phyloP scores from a whole-genome alignment of 1,140 invertebrate genomes.

The Nasonia vitripennis region DNA sequence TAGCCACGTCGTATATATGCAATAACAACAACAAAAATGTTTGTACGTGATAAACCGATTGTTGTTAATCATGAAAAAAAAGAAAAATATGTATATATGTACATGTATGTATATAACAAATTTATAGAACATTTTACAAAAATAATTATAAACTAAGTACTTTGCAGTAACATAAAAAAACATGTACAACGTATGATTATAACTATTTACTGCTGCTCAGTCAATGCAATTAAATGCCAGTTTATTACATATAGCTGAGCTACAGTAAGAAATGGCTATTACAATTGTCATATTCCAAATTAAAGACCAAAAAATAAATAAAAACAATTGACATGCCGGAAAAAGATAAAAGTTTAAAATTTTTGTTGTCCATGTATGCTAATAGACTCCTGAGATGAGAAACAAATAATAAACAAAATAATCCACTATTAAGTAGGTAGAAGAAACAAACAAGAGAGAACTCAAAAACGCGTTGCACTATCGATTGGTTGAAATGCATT shows the following conservation, averaged over 20 bases:
- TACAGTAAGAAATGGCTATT: slow-evolving; percentile 64
- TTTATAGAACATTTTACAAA: neutral
- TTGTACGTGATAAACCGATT: slow-evolving; percentile 39
- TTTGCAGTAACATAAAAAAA: slow-evolving; percentile 3
- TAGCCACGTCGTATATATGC: slow-evolving; percentile 51
- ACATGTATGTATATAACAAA: neutral
- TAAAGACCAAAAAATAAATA: neutral
- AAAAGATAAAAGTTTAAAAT: slow-evolving; percentile 73
- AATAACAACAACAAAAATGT: slow-evolving; percentile 18
- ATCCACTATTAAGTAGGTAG: slow-evolving; percentile 11
- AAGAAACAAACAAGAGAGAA: slow-evolving; percentile 51
- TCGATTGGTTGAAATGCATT: slow-evolving; percentile 17
- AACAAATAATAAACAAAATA: slow-evolving; percentile 38
- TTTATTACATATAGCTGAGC: slow-evolving; percentile 51
- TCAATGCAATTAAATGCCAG: slow-evolving; percentile 7
- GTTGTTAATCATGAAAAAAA: slow-evolving; percentile 51
- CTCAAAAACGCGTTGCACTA: slow-evolving; percentile 33
- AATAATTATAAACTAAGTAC: slow-evolving; percentile 25
- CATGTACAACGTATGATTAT: neutral
- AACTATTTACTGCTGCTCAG: neutral
- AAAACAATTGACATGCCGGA: slow-evolving; percentile 77
- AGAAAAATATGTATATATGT: slow-evolving; percentile 8
- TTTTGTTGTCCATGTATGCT: slow-evolving; percentile 46
- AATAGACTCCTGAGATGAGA: slow-evolving; percentile 33
- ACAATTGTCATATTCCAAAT: neutral